These are phyloP conservation scores for Oplegnathus fasciatus DNA, from an alignment of 2,113 vertebrate genomes.

Conservation along the genomic window DNA sequence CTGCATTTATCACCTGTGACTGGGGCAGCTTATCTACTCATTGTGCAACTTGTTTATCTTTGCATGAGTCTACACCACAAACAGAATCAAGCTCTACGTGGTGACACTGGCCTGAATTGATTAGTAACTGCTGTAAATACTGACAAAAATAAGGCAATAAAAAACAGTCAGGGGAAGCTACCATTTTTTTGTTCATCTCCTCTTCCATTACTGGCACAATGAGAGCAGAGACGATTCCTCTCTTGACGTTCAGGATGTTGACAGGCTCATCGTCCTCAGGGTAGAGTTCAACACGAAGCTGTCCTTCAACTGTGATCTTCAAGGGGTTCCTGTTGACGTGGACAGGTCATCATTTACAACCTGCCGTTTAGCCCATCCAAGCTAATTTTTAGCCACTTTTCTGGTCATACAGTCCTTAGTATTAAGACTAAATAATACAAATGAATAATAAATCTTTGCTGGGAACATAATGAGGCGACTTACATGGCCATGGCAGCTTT, in stretches of 20 bases:
- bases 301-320: conserved; percentile 83
- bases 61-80: conserved; percentile 25
- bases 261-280: conserved; percentile 86
- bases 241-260: conserved; percentile 93
- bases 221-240: conserved; percentile 92
- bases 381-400: neutral
- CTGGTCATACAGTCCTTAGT: neutral
- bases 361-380: neutral
- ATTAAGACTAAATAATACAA: neutral
- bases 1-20: conserved; percentile 56
- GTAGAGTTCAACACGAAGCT: conserved; percentile 84
- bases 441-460: neutral
- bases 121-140: conserved; percentile 9
- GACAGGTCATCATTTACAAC: conserved; percentile 22
- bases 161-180: conserved; percentile 29
- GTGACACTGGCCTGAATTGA: conserved; percentile 31
- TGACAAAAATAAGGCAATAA: conserved; percentile 10
- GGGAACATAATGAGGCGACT: neutral
- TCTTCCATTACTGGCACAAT: conserved; percentile 87
- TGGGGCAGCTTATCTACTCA: conserved; percentile 68
- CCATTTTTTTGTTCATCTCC: conserved; percentile 77
- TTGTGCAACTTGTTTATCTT: conserved; percentile 74
- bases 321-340: conserved; percentile 84
- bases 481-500: conserved; percentile 90
- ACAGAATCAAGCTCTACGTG: conserved; percentile 3